These are phyloP conservation scores for Acipenser transmontanus DNA, from an alignment of 2,797 vertebrate species.

Conservation along the genomic window DNA sequence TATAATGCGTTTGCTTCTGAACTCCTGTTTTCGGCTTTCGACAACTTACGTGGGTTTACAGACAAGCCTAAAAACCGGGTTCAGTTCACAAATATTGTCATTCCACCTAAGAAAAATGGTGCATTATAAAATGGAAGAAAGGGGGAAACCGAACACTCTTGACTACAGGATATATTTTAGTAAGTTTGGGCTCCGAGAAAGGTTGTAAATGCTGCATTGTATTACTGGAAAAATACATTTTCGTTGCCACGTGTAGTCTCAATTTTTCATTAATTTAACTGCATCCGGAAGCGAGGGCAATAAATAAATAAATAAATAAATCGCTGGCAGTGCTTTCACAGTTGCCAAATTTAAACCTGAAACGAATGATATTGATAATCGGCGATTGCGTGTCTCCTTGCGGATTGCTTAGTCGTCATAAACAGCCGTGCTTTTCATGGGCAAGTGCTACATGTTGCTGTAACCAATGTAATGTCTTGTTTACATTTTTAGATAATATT, in stretches of 20 bases:
- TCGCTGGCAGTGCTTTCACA: no score
- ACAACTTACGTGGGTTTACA: conserved; percentile 21
- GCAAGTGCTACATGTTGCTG: no score
- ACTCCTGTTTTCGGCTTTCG: conserved; percentile 25
- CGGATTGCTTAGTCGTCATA: no score
- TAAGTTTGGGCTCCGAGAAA: conserved; percentile 56
- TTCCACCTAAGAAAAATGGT: conserved; percentile 46
- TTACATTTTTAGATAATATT: no score
- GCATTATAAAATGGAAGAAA: conserved; percentile 68
- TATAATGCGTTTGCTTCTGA: conserved; percentile 40
- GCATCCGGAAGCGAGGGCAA: background rate
- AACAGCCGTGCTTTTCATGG: no score
- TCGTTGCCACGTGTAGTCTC: background rate
- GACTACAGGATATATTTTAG: conserved; percentile 87
- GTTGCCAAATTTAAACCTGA: no score
- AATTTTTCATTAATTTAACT: background rate
- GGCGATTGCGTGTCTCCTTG: no score
- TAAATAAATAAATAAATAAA: no score
- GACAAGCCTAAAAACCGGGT: conserved; percentile 24
- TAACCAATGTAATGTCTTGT: no score
- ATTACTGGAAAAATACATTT: background rate
- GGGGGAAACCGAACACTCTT: conserved; percentile 63
- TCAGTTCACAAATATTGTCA: conserved; percentile 32
- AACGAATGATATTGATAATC: no score
- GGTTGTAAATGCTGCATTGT: background rate